A percentile compares a stretch with the other conserved stretches of the same genome.
phyloP scores from a whole-genome alignment of 2,888 invertebrate species.

The Gnatocerus cornutus region DNA sequence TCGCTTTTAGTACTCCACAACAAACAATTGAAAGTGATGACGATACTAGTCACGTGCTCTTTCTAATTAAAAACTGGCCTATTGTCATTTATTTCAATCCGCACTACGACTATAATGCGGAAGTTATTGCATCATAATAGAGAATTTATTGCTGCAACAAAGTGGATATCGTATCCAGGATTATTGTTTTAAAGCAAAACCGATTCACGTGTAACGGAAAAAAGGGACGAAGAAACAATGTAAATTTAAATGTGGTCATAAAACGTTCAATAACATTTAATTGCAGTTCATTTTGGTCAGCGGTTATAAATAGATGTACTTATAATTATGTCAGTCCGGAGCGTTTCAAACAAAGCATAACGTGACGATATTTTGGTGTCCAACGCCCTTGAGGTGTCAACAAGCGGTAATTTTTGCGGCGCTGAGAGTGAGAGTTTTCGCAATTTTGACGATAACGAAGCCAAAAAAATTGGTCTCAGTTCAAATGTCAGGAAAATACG shows the following conservation, averaged over 20 bases:
- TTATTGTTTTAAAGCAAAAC: conserved; percentile 26
- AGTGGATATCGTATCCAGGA: conserved; percentile 9
- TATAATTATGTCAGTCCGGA: conserved; percentile 13
- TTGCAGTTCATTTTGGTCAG: conserved; percentile 17
- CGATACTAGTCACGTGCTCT: background rate
- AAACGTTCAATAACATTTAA: conserved; percentile 41
- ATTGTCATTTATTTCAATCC: conserved; percentile 11
- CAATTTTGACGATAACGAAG: too few relatives aligned
- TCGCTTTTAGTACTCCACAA: background rate
- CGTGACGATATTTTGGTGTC: conserved; percentile 1
- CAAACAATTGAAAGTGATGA: background rate
- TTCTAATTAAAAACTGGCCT: background rate
- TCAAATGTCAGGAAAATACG: too few relatives aligned
- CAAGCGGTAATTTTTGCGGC: background rate
- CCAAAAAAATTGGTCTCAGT: too few relatives aligned
- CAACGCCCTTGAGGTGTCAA: conserved; percentile 13
- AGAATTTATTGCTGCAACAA: conserved; percentile 15
- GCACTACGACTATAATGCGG: background rate
- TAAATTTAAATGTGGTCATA: conserved; percentile 27
- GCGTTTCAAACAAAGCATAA: background rate
- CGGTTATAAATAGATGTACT: conserved; percentile 26
- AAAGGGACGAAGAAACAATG: conserved; percentile 11
- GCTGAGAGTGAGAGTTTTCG: too few relatives aligned
- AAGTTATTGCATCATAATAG: conserved; percentile 1
- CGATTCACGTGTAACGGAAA: conserved; percentile 25